Evolutionary conservation across 2,888 invertebrate genomes (phyloP), one percentile per base, ranked within the genome.

Genomic region (Noctua janthe): DNA sequence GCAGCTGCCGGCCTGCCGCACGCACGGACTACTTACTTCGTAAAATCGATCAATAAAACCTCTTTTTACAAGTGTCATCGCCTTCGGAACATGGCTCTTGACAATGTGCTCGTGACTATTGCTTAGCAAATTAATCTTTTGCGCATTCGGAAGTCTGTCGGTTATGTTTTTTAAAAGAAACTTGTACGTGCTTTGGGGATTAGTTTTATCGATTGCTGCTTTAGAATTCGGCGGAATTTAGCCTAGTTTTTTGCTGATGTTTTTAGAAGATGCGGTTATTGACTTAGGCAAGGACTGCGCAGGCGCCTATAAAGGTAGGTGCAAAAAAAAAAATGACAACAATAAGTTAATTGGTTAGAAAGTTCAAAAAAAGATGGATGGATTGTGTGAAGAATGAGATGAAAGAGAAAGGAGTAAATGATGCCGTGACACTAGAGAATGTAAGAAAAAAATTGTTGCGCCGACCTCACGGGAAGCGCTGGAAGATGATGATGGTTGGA

Each of bases 1-100:
- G 92, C 94, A 94, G 94, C 94, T 94, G 94, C 83, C 85, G 81
- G 94, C 94, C 94, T 94, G 94, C 83, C 84, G 82, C 92, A 93
- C 92, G 92, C 91, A 92, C 90, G 90, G 89, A 89, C 89, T 88
- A 89, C 88, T 90, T 91, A 88, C 83, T 88, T 85, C 81, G 84
- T 82, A 85, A 90, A 92, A 91, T 91, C 90, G 90, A 91, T 90
- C 83, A 82, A 88, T 79, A 89, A 83, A 89, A 83, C 74, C 73
- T 81, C 84, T 90, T 90, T 87, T 82, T 82, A 88, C 83, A 90
- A 88, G 86, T 92, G 88, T 89, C 90, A 88, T 86, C 87, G 89
- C 82, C 89, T 85, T 74, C 76, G 23, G 73, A 86, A 87, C 85
- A 80, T 79, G 59, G 49, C 62, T 85, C 62, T 76, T 78, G 74